Conservation (phyloP, 1,140 invertebrate species). For the Lysiphlebus fabarum region DNA sequence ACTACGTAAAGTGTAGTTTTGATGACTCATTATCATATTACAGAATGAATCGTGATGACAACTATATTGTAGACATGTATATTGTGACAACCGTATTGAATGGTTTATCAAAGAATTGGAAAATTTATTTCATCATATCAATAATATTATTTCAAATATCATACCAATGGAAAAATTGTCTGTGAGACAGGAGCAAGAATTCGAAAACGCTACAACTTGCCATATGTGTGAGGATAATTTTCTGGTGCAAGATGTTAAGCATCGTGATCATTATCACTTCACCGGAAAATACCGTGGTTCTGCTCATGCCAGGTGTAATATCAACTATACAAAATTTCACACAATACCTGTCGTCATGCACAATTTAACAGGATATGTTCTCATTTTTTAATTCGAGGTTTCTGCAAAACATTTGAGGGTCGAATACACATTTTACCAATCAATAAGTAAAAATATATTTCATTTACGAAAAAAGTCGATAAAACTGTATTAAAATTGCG, state of each 20-base stretch:
- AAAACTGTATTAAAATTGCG: too few relatives aligned
- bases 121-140: conserved; percentile 24
- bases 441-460: too few relatives aligned
- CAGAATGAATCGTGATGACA: conserved; percentile 31
- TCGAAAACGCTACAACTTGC: background rate
- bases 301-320: background rate
- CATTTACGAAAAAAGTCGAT: too few relatives aligned
- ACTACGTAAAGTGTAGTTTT: conserved; percentile 44
- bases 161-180: conserved; percentile 10
- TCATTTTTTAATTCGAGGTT: conserved; percentile 9
- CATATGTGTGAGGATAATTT: conserved; percentile 3
- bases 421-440: background rate
- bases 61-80: too few relatives aligned
- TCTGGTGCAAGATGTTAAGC: background rate
- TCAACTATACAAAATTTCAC: conserved; percentile 23
- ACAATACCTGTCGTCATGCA: conserved; percentile 6
- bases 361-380: conserved; percentile 17
- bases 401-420: background rate
- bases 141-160: background rate
- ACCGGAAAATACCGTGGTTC: conserved; percentile 9
- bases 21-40: conserved; percentile 39
- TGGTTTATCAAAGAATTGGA: conserved; percentile 36
- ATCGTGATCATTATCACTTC: conserved; percentile 34
- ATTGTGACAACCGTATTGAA: conserved; percentile 34
- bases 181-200: background rate